Evolutionary conservation across 2,797 vertebrate species (phyloP), one percentile per base, ranked within the genome.

Genomic region (Eleutherodactylus coqui): DNA sequence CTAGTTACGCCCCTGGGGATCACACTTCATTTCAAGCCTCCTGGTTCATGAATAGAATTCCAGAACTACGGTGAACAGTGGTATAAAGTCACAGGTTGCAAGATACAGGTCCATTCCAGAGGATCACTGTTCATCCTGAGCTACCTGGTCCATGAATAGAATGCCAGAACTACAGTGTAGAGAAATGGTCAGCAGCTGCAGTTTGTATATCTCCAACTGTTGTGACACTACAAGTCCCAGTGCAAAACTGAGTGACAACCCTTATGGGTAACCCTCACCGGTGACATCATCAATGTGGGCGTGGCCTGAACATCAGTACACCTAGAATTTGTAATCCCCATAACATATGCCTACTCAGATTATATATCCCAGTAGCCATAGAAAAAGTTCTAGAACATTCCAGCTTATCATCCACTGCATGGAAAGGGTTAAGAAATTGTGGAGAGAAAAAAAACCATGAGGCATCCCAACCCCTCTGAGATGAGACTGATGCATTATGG

Each of bases 401-500:
- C 32, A 10, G 64, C n/a, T n/a, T 0, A 21, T 5, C 21, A 4
- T 27, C 21, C 21, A 4, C 10, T 17, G 9, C 69, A 41, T 6
- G 16, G 16, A 43, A 43, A 45, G 70, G n/a, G 41, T 73, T 73
- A 73, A 43, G 19, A 45, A 45, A 72, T 67, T 1, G 24, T 24
- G 38, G 41, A 45, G n/a, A n/a, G n/a, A n/a, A n/a, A n/a, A 73
- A 73, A 73, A 73, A 13, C 14, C 41, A 73, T 73, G 45, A 43
- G 29, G 70, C 41, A 45, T 43, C 41, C 27, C 38, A 73, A 45
- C 70, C n/a, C 70, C 70, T 41, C 2, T n/a, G 70, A 45, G 70
- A 73, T 24, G 1, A 2, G 24, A 3, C 24, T 2, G 70, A n/a
- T 21, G 45, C 47, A 51, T 34, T 51, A 47, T 76, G 75, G 75